Percentiles rank a stretch among this genome's conserved stretches.
Conservation (phyloP, 2,797 vertebrate species). For the Danio tinwini region DNA sequence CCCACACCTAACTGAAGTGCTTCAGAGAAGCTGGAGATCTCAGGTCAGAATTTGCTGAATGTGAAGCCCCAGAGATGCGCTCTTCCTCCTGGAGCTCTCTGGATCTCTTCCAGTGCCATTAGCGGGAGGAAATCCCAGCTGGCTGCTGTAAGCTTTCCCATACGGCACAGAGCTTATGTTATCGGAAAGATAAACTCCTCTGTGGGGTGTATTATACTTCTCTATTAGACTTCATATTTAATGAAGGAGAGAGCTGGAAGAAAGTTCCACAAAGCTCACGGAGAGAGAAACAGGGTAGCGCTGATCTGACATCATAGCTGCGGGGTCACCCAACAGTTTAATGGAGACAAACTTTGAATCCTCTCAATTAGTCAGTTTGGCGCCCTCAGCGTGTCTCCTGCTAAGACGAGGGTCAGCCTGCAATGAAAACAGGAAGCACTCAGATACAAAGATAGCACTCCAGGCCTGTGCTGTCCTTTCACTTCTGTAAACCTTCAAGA, state of each 20-base stretch:
- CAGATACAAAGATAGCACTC: conserved; percentile 87
- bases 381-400: conserved; percentile 83
- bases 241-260: conserved; percentile 29
- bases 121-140: conserved; percentile 89
- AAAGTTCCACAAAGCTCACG: conserved; percentile 15
- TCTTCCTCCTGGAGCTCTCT: conserved; percentile 73
- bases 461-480: conserved; percentile 76
- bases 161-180: conserved; percentile 90
- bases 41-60: conserved; percentile 69
- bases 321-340: conserved; percentile 77
- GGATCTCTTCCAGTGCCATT: conserved; percentile 86
- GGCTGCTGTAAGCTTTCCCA: conserved; percentile 90
- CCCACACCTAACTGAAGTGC: conserved; percentile 48
- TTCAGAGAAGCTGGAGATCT: conserved; percentile 40
- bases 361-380: conserved; percentile 86
- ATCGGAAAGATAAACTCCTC: conserved; percentile 93
- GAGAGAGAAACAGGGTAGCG: conserved; percentile 63
- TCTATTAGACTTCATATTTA: conserved; percentile 81
- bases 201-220: conserved; percentile 82
- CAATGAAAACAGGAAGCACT: conserved; percentile 95
- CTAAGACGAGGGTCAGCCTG: conserved; percentile 87
- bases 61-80: conserved; percentile 73
- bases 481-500: conserved; percentile 77
- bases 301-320: conserved; percentile 59
- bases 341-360: conserved; percentile 82